Percentiles rank a stretch among this genome's conserved stretches.
These are phyloP conservation scores for Myathropa florea DNA, from an alignment of 2,888 invertebrate genomes.

Conservation along the genomic window DNA sequence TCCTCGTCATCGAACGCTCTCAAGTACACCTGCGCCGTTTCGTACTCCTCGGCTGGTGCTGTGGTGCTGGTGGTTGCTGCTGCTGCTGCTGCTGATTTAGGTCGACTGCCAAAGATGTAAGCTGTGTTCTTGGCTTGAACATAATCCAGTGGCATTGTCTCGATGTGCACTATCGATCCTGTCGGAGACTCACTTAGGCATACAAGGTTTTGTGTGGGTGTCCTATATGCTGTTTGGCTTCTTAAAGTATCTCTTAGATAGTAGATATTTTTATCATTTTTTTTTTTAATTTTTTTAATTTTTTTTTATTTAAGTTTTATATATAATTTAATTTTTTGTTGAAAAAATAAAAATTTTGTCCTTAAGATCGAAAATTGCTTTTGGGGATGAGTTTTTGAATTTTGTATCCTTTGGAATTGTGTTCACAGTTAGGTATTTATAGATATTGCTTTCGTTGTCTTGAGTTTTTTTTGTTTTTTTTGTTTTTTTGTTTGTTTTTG, in stretches of 20 bases:
- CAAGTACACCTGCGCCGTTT: constrained; percentile 49
- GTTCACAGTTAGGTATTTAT: constrained; percentile 76
- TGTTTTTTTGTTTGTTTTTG: constrained; percentile 25
- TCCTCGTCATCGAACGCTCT: constrained; percentile 54
- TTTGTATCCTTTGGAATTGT: constrained; percentile 60
- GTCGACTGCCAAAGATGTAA: constrained; percentile 53
- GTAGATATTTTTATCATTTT: constrained; percentile 51
- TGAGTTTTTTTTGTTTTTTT: constrained; percentile 73
- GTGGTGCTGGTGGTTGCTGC: constrained; percentile 9
- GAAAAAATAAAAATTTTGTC: constrained; percentile 33
- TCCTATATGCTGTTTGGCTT: not conserved
- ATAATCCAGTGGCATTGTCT: constrained; percentile 69
- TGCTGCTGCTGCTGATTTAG: constrained; percentile 42
- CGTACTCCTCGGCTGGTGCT: constrained; percentile 41
- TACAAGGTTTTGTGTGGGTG: not conserved
- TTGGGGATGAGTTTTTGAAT: constrained; percentile 47
- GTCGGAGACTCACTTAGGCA: not conserved
- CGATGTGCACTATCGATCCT: constrained; percentile 15
- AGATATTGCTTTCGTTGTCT: constrained; percentile 80
- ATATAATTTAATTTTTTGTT: constrained; percentile 8
- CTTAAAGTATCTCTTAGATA: constrained; percentile 19
- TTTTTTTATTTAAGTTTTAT: constrained; percentile 19
- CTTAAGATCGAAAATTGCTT: constrained; percentile 69
- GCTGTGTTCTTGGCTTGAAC: constrained; percentile 66
- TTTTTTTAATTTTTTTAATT: not conserved